Base-by-base conservation (phyloP, 1,140 invertebrate genomes). In the Glossosoma conforme region DNA sequence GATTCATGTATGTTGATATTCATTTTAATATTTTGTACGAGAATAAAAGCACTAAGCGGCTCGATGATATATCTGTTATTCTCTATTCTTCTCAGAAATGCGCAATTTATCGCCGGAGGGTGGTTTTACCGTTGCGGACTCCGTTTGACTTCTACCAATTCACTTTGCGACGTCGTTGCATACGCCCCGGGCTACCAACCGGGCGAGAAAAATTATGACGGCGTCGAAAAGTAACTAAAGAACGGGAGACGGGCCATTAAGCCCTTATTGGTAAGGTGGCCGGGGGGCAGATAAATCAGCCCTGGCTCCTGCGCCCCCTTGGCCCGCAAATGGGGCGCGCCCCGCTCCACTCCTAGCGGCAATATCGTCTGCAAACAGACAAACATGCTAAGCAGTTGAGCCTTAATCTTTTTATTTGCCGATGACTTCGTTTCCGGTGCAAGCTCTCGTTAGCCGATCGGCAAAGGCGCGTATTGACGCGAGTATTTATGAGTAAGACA, bases 401-500 rank as follows among this genome's bases (percentile, higher is more conserved):
- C 55, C 41, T 14, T 58, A 58, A 58, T 58, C 56, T 58, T 58
- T 58, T 58, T 58, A 58, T 58, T 58, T 53, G 47, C 46, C 32
- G 30, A 36, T 47, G 45, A 48, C 47, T 11, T 4, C 32, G 32
- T 13, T 3, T 13, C n/a, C 32, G 6, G 32, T 15, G 3, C 4
- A 13, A 15, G 11, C 32, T 11, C 32, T 4, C n/a, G n/a, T n/a
- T n/a, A n/a, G n/a, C n/a, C n/a, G 3, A 33, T 11, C 32, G 6
- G 32, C 32, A 5, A 11, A 13, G 32, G 11, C 32, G 32, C 32
- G 11, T n/a, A n/a, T n/a, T n/a, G n/a, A n/a, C n/a, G n/a, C n/a
- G n/a, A n/a, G n/a, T n/a, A n/a, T n/a, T n/a, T n/a, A n/a, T n/a
- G n/a, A n/a, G n/a, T n/a, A n/a, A n/a, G n/a, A n/a, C n/a, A n/a